Evolutionary conservation across 2,797 vertebrate species (phyloP).

Genomic region (Rhyacichthys aspro): DNA sequence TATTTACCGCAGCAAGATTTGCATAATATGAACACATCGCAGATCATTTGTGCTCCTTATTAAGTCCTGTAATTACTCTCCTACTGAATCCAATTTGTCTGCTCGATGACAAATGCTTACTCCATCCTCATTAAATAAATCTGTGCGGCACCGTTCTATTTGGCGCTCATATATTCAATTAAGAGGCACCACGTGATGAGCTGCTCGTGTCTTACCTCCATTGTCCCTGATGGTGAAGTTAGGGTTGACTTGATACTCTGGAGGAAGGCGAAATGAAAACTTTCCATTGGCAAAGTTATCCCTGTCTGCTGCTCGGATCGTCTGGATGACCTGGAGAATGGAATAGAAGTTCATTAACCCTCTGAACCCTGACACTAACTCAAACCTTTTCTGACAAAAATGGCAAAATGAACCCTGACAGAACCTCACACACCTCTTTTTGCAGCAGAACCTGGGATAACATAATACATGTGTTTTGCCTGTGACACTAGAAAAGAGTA

Average conservation of each 20-base stretch:
- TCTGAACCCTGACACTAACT: no score
- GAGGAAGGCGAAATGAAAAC: constrained; percentile 86
- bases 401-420: no score
- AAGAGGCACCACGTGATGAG: neutral
- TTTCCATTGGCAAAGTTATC: constrained; percentile 90
- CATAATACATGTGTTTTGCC: no score
- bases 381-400: no score
- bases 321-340: constrained; percentile 87
- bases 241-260: constrained; percentile 79
- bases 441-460: no score
- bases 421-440: no score
- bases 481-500: no score
- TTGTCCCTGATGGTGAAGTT: constrained; percentile 93
- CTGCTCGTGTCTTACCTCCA: constrained; percentile 81
- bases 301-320: constrained; percentile 86
- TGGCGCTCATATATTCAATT: neutral
- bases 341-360: no score
- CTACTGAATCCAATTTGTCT: neutral
- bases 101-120: neutral
- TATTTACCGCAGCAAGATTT: no score
- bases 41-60: neutral
- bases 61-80: neutral
- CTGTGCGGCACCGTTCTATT: neutral
- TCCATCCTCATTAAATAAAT: neutral
- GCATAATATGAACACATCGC: no score